Evolutionary conservation across 2,797 vertebrate species (phyloP).

Genomic region (Ara ararauna): DNA sequence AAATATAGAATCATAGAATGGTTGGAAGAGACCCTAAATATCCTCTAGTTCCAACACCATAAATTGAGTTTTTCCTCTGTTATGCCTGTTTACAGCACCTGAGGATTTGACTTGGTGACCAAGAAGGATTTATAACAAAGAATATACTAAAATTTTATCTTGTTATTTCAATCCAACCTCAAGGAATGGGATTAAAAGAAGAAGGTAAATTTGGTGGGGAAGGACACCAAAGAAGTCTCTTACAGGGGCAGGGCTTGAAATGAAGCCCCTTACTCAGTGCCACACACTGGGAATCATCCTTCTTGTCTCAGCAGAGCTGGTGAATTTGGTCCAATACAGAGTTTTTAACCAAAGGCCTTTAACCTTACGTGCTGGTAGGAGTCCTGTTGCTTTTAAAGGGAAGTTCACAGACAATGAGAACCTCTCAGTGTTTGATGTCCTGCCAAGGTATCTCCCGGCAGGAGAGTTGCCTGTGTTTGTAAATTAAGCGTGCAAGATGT

Average conservation of each 20-base stretch:
- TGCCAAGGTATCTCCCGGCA: not conserved
- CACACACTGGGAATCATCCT: not conserved
- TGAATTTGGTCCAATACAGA: not conserved
- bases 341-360: not conserved
- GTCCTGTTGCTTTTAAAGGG: constrained; percentile 1
- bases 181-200: not conserved
- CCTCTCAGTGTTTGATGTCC: not conserved
- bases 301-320: not conserved
- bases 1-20: not conserved
- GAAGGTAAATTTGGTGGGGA: not conserved
- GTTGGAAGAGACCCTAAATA: not conserved
- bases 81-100: not conserved
- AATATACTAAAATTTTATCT: not conserved
- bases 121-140: not conserved
- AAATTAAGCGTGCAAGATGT: not conserved
- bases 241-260: not conserved
- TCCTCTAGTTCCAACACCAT: not conserved
- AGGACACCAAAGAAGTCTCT: not conserved
- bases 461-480: not conserved
- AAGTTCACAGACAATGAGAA: constrained; percentile 52
- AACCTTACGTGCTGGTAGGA: not conserved
- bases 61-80: not conserved
- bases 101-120: not conserved
- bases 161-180: not conserved
- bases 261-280: not conserved